Base-by-base conservation (phyloP, 64 coral and sea anemone genomes). In the Montipora efflorescens region DNA sequence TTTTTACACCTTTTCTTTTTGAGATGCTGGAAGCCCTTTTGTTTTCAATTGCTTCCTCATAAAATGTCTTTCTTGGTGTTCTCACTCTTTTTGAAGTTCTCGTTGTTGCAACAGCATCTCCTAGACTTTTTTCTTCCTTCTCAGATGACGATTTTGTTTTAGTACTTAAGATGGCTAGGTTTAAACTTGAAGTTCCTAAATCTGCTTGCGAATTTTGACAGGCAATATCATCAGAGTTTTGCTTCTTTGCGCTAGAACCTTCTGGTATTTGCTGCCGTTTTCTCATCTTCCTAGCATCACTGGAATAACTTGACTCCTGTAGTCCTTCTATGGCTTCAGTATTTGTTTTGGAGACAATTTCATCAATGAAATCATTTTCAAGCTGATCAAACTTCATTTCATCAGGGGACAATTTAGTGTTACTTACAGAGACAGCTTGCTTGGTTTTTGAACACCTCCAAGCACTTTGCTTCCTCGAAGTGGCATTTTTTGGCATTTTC, bases 11-110 rank as follows among this genome's bases (percentile, higher is more conserved):
- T 78, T 46, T 78, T 19, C 18, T 48, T 19, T 11, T 50, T 50
- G 76, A 78, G 5, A 46, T 48, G 46, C 47, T 78, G 14, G 1
- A 11, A 18, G 46, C 6, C 16, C 4, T 19, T 51, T 86, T 18
- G 7, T 50, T 51, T 86, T 86, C 15, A 5, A 44, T 5, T 19
- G 4, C 12, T 11, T 86, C 82, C 61, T 69, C 66, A 86, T 50
- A 71, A n/a, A 70, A 50, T 21, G 11, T 49, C 49, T 52, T 86
- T 67, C 82, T 19, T 23, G 64, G 82, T 3, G 82, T 86, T 6
- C 66, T 46, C 8, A 86, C 66, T 14, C 82, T 86, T n/a, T 62
- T 71, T 18, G 82, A 86, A 72, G 82, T 16, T 72, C 82, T 86
- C 12, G 62, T 86, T 71, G 46, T 5, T n/a, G 18, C 50, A 7